Conservation (phyloP, 2,113 vertebrate genomes). For the Leptobrachium ailaonicum region DNA sequence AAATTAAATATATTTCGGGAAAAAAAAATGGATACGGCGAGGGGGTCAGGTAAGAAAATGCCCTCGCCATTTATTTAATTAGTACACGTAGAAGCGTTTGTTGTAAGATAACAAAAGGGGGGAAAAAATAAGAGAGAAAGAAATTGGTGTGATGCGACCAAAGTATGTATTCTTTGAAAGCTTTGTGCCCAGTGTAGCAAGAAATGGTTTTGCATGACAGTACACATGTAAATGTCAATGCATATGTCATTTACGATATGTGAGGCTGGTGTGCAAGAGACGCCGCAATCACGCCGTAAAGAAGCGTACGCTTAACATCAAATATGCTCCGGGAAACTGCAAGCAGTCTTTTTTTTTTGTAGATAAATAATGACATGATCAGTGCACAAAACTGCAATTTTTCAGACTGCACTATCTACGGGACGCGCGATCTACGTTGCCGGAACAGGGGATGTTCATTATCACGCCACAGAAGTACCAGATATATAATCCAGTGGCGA, state of each 20-base stretch:
- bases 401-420: slow-evolving; percentile 78
- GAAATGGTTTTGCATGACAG: slow-evolving; percentile 81
- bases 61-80: slow-evolving; percentile 58
- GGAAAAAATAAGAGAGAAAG: too few relatives aligned
- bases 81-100: slow-evolving; percentile 60
- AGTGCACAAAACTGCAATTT: slow-evolving; percentile 79
- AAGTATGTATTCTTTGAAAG: slow-evolving; percentile 60
- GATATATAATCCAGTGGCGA: slow-evolving; percentile 89
- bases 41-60: slow-evolving; percentile 55
- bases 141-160: slow-evolving; percentile 66
- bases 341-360: slow-evolving; percentile 66
- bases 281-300: slow-evolving; percentile 59
- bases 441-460: slow-evolving; percentile 83
- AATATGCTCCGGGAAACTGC: slow-evolving; percentile 75
- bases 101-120: slow-evolving; percentile 17
- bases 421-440: slow-evolving; percentile 89
- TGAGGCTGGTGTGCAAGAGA: slow-evolving; percentile 64
- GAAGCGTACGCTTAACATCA: slow-evolving; percentile 63
- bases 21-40: slow-evolving; percentile 39
- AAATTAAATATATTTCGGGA: slow-evolving; percentile 53
- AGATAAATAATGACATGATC: slow-evolving; percentile 67
- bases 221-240: slow-evolving; percentile 87
- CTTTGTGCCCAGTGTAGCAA: slow-evolving; percentile 73
- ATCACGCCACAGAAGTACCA: slow-evolving; percentile 82
- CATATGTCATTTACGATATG: slow-evolving; percentile 74